Conservation (phyloP, 2,888 invertebrate species). For the Eupithecia dodoneata region DNA sequence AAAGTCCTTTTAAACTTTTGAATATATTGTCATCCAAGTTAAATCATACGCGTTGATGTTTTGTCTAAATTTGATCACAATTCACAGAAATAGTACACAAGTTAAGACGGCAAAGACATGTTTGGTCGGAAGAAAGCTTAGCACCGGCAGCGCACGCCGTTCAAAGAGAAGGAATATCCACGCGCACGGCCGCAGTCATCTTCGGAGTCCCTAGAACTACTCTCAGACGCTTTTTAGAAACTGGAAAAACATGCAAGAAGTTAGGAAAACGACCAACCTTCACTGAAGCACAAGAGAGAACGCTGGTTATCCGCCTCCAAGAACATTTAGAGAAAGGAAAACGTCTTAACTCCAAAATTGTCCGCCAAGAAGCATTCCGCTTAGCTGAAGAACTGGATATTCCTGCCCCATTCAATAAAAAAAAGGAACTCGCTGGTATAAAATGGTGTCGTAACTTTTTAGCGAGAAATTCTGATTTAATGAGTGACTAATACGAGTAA, state of each 20-base stretch:
- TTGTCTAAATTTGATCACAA: background rate
- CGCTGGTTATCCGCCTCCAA: slow-evolving; percentile 1
- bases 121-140: slow-evolving; percentile 7
- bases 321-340: background rate
- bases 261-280: slow-evolving; percentile 8
- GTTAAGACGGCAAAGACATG: background rate
- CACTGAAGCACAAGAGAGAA: slow-evolving; percentile 10
- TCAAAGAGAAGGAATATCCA: background rate
- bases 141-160: slow-evolving; percentile 5
- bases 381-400: slow-evolving; percentile 13
- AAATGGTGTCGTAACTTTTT: slow-evolving; percentile 3
- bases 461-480: slow-evolving; percentile 1
- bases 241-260: background rate
- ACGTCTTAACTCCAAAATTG: slow-evolving; percentile 3
- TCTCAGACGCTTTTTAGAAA: slow-evolving; percentile 4
- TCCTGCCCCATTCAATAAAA: slow-evolving; percentile 10
- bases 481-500: background rate
- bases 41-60: too few relatives aligned
- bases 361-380: slow-evolving; percentile 9
- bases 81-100: slow-evolving; percentile 6
- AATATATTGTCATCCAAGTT: too few relatives aligned
- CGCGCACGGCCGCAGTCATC: background rate
- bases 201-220: slow-evolving; percentile 6
- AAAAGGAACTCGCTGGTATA: background rate
- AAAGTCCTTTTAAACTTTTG: too few relatives aligned